Conservation (phyloP, 2,113 vertebrate genomes). For the Notarius quadriscutis region DNA sequence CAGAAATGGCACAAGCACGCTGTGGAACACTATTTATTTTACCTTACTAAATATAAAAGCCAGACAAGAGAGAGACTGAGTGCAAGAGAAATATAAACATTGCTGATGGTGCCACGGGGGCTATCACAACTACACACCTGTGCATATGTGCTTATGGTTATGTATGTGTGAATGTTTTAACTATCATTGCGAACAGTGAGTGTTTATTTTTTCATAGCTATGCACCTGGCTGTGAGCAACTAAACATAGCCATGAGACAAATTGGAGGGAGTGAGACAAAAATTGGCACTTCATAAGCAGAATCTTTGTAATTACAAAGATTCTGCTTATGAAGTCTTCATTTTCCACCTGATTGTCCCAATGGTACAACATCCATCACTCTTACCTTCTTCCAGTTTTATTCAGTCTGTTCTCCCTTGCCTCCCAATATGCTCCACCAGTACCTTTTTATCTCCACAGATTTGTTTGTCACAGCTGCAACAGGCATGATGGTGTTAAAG, state of each 20-base stretch:
- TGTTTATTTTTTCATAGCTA: conserved; percentile 10
- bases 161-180: conserved; percentile 15
- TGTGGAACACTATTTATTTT: conserved; percentile 8
- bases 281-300: background rate
- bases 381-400: background rate
- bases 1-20: background rate
- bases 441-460: background rate
- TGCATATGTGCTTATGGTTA: background rate
- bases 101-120: conserved; percentile 5
- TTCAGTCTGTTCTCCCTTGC: background rate
- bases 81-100: conserved; percentile 27
- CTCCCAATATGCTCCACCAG: background rate
- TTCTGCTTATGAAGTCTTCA: background rate
- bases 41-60: conserved; percentile 26
- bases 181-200: background rate
- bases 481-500: background rate
- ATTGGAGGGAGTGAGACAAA: background rate
- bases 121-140: conserved; percentile 25
- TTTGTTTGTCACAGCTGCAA: conserved; percentile 1
- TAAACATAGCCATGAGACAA: conserved; percentile 21
- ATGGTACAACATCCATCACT: background rate
- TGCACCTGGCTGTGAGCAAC: conserved; percentile 22
- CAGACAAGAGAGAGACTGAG: background rate
- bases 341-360: background rate
- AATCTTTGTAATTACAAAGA: background rate